Conservation (phyloP, 2,797 vertebrate genomes). For the Pangasius larnaudii region DNA sequence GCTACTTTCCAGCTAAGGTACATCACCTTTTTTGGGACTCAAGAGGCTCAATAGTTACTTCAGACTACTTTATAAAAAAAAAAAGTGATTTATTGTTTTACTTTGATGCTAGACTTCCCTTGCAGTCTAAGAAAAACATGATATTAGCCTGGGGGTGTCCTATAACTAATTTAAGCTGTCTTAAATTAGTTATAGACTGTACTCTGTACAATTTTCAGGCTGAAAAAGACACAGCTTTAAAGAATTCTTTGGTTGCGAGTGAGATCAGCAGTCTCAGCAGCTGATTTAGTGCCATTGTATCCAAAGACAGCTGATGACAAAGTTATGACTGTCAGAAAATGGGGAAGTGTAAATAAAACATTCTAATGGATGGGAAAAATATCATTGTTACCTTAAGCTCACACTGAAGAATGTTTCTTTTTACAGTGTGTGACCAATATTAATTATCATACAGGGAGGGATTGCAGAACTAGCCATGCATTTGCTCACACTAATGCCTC, state of each 20-base stretch:
- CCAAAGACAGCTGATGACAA: not conserved
- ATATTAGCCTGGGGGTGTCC: constrained; percentile 64
- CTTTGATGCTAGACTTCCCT: constrained; percentile 53
- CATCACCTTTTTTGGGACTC: not conserved
- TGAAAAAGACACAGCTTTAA: not conserved
- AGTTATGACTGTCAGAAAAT: not conserved
- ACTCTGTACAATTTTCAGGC: not conserved
- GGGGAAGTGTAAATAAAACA: not conserved
- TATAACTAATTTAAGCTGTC: constrained; percentile 79
- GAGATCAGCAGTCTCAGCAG: not conserved
- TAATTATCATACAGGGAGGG: not conserved
- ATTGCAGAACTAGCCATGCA: not conserved
- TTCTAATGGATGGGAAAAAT: not conserved
- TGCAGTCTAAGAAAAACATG: constrained; percentile 55
- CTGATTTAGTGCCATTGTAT: not conserved
- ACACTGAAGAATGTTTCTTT: not conserved
- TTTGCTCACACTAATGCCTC: not conserved
- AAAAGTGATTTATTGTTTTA: not conserved
- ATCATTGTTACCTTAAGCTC: not conserved
- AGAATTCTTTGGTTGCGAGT: not conserved
- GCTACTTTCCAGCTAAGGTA: not conserved
- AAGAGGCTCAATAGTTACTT: not conserved
- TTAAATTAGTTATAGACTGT: not conserved
- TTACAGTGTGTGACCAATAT: not conserved
- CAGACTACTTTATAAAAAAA: not conserved